Evolutionary conservation across 2,888 invertebrate genomes (phyloP).

Genomic region (Philaethria dido): DNA sequence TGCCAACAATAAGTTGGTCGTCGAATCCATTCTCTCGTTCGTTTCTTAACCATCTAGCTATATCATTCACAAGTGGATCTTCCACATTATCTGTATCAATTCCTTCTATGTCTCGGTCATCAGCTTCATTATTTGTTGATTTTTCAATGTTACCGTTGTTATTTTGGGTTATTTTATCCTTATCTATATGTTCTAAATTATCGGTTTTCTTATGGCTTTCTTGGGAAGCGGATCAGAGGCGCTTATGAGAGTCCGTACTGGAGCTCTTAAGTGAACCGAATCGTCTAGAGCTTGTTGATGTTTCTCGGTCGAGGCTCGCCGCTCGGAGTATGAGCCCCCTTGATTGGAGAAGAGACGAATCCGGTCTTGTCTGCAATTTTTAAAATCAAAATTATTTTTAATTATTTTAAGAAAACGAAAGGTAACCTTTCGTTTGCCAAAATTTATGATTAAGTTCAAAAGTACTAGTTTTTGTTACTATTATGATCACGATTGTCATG

Average conservation of each 20-base stretch:
- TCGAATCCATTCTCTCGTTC: slow-evolving; percentile 58
- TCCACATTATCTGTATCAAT: background rate
- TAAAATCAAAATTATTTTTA: background rate
- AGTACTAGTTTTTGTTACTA: too few relatives aligned
- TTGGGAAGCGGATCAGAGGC: slow-evolving; percentile 75
- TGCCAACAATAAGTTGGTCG: slow-evolving; percentile 56
- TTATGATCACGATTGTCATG: too few relatives aligned
- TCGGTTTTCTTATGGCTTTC: slow-evolving; percentile 24
- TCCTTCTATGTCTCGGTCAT: background rate
- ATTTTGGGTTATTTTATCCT: slow-evolving; percentile 12
- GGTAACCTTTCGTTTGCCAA: too few relatives aligned
- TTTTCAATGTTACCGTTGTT: background rate
- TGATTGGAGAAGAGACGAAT: slow-evolving; percentile 62
- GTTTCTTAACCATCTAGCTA: slow-evolving; percentile 46
- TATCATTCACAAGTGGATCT: slow-evolving; percentile 1
- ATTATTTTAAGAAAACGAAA: too few relatives aligned
- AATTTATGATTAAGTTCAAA: too few relatives aligned
- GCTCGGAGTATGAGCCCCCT: slow-evolving; percentile 76
- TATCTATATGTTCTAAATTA: slow-evolving; percentile 8
- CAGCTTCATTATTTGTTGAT: background rate
- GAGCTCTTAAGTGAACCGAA: slow-evolving; percentile 74
- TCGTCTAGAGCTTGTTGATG: slow-evolving; percentile 58
- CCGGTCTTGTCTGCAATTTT: slow-evolving; percentile 57
- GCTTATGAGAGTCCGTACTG: slow-evolving; percentile 73
- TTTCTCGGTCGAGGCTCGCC: slow-evolving; percentile 75